These are phyloP conservation scores for Tenebrosternarchus preto DNA, from an alignment of 2,113 vertebrate genomes.

Conservation along the genomic window DNA sequence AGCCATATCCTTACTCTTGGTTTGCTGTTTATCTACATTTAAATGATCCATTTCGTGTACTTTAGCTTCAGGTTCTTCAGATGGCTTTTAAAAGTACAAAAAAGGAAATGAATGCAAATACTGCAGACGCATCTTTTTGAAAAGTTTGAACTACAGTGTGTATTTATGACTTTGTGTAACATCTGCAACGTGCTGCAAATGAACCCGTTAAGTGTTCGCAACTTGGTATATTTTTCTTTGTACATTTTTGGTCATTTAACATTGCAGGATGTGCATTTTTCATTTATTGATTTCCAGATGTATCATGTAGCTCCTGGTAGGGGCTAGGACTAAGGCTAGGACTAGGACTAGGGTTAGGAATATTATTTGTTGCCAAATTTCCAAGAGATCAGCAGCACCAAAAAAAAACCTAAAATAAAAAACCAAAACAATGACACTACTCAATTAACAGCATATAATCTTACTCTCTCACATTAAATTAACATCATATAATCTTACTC, in stretches of 20 bases:
- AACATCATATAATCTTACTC: conserved; percentile 33
- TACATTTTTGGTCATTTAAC: conserved; percentile 20
- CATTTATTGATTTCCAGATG: conserved; percentile 54
- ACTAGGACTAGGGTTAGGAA: no score
- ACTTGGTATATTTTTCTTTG: conserved; percentile 38
- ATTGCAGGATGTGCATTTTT: conserved; percentile 33
- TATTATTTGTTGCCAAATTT: not conserved
- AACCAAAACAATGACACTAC: conserved; percentile 41
- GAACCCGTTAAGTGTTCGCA: conserved; percentile 38
- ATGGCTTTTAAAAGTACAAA: conserved; percentile 57
- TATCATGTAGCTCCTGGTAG: conserved; percentile 53
- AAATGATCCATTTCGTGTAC: conserved; percentile 67
- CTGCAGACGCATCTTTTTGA: not conserved
- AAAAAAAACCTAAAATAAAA: conserved; percentile 62
- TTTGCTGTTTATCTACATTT: conserved; percentile 73
- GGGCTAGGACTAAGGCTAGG: conserved; percentile 9
- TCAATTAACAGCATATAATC: conserved; percentile 43
- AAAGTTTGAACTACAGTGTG: conserved; percentile 57
- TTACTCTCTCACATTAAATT: conserved; percentile 43
- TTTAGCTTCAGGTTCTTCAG: conserved; percentile 63
- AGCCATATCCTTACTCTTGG: conserved; percentile 68
- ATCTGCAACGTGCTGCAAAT: conserved; percentile 69
- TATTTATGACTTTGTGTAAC: conserved; percentile 78
- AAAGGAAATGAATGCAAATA: conserved; percentile 44
- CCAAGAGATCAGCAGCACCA: conserved; percentile 64